A percentile compares a stretch with the other conserved stretches of the same genome.
These are phyloP conservation scores for Bryconaethiops microstoma DNA, from an alignment of 2,797 vertebrate genomes.

Conservation along the genomic window DNA sequence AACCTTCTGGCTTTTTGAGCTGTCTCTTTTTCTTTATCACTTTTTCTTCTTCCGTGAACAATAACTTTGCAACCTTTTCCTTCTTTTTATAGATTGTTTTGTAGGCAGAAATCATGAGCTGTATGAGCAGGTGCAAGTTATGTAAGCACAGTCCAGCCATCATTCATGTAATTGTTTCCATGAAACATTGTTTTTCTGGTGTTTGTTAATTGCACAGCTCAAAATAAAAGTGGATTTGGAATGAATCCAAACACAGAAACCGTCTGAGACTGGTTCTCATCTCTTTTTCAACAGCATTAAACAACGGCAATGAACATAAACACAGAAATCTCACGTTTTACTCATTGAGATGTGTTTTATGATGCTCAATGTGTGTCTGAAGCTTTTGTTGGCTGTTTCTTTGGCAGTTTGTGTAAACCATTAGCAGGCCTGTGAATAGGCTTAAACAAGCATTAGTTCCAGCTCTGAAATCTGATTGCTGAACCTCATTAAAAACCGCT, in stretches of 20 bases:
- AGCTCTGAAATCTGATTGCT: no score
- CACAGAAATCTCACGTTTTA: background rate
- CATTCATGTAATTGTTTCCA: background rate
- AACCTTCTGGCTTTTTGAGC: background rate
- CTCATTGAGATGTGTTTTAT: background rate
- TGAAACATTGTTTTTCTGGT: background rate
- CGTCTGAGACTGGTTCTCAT: background rate
- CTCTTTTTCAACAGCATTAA: background rate
- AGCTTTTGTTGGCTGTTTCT: no score
- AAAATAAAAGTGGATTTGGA: background rate
- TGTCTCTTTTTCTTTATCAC: background rate
- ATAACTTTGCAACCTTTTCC: background rate
- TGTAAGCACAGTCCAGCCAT: background rate
- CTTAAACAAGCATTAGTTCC: no score
- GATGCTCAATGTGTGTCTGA: background rate
- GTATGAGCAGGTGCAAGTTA: background rate
- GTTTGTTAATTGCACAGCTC: background rate
- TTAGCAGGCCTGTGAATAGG: no score
- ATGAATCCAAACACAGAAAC: background rate
- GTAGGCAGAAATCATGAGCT: background rate
- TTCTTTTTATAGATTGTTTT: background rate
- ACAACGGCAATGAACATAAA: background rate
- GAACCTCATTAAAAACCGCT: no score
- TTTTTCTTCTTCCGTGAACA: background rate
- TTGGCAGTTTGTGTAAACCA: no score